phyloP scores from a whole-genome alignment of 2,888 invertebrate species.

The Cephus pulcher region DNA sequence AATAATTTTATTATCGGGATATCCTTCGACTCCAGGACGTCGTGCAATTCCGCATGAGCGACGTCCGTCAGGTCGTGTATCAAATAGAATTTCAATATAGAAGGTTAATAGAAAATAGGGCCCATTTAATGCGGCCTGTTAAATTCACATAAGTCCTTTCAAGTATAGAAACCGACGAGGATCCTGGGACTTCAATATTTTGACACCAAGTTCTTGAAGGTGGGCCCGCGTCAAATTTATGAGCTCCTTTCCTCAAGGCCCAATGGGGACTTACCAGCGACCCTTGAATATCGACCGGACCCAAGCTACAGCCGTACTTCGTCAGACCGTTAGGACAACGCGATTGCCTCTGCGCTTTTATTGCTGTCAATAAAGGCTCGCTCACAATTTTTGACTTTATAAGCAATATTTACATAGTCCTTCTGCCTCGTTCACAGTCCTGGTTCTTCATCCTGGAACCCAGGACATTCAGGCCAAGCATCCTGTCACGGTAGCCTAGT shows the following conservation, averaged over 20 bases:
- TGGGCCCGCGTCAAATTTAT: slow-evolving; percentile 5
- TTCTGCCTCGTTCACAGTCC: not conserved
- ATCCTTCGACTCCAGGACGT: not conserved
- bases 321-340: slow-evolving; percentile 11
- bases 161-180: slow-evolving; percentile 18
- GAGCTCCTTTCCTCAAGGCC: not conserved
- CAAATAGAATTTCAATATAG: not conserved
- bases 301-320: not conserved
- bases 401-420: not conserved
- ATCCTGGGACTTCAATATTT: slow-evolving; percentile 33
- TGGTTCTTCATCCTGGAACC: not conserved
- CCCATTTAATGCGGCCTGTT: not conserved
- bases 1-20: not conserved
- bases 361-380: slow-evolving; percentile 7
- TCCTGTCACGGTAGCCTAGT: not conserved
- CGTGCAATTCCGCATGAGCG: not conserved
- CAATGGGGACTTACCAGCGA: not conserved
- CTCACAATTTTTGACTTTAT: slow-evolving; percentile 1
- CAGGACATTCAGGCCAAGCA: not conserved
- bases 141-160: not conserved
- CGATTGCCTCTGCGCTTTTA: slow-evolving; percentile 6
- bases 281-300: not conserved
- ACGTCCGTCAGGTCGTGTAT: not conserved
- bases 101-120: not conserved
- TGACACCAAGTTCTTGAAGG: slow-evolving; percentile 25